Evolutionary conservation across 2,888 invertebrate species (phyloP).

Genomic region (Lepidochrysops patricia): DNA sequence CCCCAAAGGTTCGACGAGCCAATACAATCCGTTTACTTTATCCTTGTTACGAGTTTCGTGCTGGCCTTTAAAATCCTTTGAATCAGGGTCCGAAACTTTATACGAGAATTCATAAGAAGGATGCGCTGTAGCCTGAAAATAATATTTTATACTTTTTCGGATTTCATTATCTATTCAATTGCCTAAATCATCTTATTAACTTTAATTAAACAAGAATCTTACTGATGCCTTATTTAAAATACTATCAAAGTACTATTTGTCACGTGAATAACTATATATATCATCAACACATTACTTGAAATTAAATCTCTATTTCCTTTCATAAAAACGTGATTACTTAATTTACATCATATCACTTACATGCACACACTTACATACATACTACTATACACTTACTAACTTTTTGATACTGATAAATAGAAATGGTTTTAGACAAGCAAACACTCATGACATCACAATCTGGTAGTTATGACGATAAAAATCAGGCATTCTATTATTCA

Average conservation of each 20-base stretch:
- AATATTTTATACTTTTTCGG: not conserved
- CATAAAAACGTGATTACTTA: no score
- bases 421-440: no score
- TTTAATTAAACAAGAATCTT: not conserved
- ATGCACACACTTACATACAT: no score
- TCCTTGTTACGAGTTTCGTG: conserved; percentile 73
- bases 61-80: conserved; percentile 75
- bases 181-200: no score
- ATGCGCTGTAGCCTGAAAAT: conserved; percentile 47
- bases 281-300: no score
- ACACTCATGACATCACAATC: no score
- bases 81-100: conserved; percentile 72
- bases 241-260: not conserved
- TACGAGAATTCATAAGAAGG: conserved; percentile 75
- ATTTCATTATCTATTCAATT: no score
- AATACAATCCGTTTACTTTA: conserved; percentile 76
- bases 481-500: not conserved
- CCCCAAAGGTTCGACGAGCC: conserved; percentile 74
- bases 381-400: no score
- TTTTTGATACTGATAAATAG: no score
- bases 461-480: not conserved
- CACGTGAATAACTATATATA: no score
- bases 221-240: not conserved
- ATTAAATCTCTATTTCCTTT: no score
- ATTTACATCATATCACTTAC: no score